Conservation (phyloP, 2,888 invertebrate species). For the Trilocha varians region DNA sequence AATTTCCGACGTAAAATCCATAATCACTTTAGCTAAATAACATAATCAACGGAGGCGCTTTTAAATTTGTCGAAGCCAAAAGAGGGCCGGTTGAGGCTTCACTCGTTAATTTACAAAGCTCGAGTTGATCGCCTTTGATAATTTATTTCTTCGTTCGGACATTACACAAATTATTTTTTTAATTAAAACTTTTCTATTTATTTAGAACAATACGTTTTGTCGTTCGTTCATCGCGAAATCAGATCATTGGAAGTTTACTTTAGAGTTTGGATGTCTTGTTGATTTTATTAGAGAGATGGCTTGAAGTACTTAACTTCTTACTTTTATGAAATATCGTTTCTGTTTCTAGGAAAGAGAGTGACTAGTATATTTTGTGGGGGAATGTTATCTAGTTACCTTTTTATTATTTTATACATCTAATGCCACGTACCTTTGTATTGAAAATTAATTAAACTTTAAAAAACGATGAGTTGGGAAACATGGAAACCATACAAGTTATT, state of each 20-base stretch:
- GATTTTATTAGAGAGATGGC: background rate
- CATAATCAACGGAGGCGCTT: slow-evolving; percentile 20
- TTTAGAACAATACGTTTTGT: background rate
- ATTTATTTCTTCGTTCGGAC: background rate
- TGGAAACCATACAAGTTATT: too few relatives aligned
- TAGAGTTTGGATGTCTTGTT: background rate
- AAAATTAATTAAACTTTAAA: too few relatives aligned
- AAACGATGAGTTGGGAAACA: too few relatives aligned
- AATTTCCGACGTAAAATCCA: slow-evolving; percentile 3
- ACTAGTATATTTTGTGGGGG: too few relatives aligned
- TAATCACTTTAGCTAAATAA: slow-evolving; percentile 17
- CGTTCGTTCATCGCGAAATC: background rate
- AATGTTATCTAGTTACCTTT: too few relatives aligned
- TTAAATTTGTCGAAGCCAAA: slow-evolving; percentile 38
- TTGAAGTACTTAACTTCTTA: too few relatives aligned
- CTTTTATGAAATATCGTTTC: too few relatives aligned
- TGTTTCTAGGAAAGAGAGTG: too few relatives aligned
- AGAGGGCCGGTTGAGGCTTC: slow-evolving; percentile 16
- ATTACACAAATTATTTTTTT: background rate
- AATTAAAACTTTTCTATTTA: background rate
- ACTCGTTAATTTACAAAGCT: background rate
- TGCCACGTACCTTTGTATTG: too few relatives aligned
- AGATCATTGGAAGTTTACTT: background rate
- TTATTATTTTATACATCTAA: too few relatives aligned
- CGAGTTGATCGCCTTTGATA: background rate